phyloP scores from a whole-genome alignment of 2,113 vertebrate genomes.

The Hippocampus guttulatus region DNA sequence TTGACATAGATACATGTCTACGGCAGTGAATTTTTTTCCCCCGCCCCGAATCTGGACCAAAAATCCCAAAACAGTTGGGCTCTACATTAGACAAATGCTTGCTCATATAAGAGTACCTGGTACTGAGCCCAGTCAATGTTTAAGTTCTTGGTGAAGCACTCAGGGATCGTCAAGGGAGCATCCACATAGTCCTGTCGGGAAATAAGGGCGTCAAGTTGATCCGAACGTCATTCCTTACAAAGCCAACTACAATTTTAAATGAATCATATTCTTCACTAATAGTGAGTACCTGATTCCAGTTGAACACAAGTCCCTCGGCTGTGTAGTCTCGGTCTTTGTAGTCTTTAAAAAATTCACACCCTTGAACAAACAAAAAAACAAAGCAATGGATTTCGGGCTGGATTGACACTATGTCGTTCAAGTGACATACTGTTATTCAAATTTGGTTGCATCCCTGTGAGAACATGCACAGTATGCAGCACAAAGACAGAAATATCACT shows the following conservation, averaged over 20 bases:
- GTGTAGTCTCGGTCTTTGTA: slow-evolving; percentile 96
- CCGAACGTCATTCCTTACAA: not conserved
- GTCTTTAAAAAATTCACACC: slow-evolving; percentile 99
- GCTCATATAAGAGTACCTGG: slow-evolving; percentile 62
- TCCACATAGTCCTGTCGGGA: slow-evolving; percentile 88
- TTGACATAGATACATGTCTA: too few species aligned
- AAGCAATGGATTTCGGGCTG: not conserved
- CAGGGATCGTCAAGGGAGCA: slow-evolving; percentile 91
- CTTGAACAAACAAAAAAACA: slow-evolving; percentile 59
- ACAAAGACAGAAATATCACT: not conserved
- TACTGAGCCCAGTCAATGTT: slow-evolving; percentile 96
- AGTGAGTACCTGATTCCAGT: slow-evolving; percentile 96
- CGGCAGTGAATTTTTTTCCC: too few species aligned
- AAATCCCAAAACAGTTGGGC: not conserved
- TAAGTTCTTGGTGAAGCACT: slow-evolving; percentile 81
- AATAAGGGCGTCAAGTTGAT: not conserved
- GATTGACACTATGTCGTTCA: not conserved
- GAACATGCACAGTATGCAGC: not conserved
- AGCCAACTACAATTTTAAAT: not conserved
- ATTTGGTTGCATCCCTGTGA: not conserved
- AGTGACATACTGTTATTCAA: not conserved
- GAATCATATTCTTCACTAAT: not conserved
- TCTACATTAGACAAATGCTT: not conserved
- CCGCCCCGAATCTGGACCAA: not conserved
- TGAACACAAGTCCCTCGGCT: slow-evolving; percentile 95